These are phyloP conservation scores for pig (Sus scrofa) DNA, from an alignment of 2,113 vertebrate genomes.

Conservation along the genomic window DNA sequence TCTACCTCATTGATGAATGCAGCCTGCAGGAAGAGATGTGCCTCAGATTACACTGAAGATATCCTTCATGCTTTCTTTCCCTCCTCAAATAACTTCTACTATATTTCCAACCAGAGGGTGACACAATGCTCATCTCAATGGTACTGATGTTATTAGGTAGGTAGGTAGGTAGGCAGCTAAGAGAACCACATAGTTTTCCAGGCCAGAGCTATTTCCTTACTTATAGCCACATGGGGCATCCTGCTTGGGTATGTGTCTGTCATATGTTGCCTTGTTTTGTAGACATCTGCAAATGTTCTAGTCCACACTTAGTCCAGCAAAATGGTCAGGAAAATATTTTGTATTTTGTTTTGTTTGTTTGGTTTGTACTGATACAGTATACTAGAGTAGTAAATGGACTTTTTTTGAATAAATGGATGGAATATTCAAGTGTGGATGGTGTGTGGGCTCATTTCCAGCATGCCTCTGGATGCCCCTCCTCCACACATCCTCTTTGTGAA, in stretches of 20 bases:
- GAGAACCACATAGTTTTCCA: not conserved
- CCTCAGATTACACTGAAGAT: not conserved
- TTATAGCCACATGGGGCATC: not conserved
- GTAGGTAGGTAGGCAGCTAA: not conserved
- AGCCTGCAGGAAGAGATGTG: not conserved
- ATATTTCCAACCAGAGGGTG: not conserved
- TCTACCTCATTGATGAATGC: not conserved
- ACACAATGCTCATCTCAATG: not conserved
- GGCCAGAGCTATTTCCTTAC: not conserved
- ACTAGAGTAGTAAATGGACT: not conserved
- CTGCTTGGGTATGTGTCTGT: not conserved
- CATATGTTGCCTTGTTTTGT: not conserved
- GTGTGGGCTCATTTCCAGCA: not conserved
- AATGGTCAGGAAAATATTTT: not conserved
- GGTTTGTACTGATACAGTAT: not conserved
- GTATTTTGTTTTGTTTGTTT: conserved; percentile 2
- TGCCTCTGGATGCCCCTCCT: not conserved
- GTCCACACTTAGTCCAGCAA: not conserved
- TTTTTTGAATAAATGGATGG: not conserved
- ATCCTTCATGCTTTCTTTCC: not conserved
- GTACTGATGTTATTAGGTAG: not conserved
- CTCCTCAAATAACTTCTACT: not conserved
- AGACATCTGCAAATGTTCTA: not conserved
- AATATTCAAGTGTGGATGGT: not conserved
- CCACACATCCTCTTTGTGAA: not conserved